These are phyloP conservation scores for Nephrotoma appendiculata DNA, from an alignment of 2,888 invertebrate species.

Conservation along the genomic window DNA sequence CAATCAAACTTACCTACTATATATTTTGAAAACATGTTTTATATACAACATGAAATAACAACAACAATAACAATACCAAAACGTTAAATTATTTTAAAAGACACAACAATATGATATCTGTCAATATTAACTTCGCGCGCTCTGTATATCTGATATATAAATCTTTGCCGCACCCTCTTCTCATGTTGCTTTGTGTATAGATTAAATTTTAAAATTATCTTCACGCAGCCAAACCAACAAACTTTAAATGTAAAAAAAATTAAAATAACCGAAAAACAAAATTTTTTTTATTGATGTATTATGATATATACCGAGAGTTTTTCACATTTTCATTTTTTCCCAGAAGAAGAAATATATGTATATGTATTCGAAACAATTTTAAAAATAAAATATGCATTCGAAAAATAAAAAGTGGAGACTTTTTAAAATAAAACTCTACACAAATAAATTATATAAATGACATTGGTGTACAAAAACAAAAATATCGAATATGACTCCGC, in stretches of 20 bases:
- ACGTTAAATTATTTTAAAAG: neutral
- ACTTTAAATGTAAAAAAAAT: neutral
- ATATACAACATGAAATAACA: neutral
- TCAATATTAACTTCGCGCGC: neutral
- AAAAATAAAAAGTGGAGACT: neutral
- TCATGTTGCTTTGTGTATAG: neutral
- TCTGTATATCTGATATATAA: neutral
- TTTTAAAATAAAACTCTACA: neutral
- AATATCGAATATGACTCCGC: neutral
- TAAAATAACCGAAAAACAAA: neutral
- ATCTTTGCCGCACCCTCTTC: neutral
- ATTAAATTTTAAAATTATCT: neutral
- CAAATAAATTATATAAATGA: neutral
- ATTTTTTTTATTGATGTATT: neutral
- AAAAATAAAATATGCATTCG: neutral
- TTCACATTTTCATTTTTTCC: neutral
- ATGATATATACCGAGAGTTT: neutral
- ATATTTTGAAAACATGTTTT: neutral
- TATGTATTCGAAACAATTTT: neutral
- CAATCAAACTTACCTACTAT: neutral
- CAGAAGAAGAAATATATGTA: neutral
- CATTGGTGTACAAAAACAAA: neutral
- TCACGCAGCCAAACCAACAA: neutral
- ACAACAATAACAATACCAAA: neutral
- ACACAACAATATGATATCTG: neutral